Evolutionary conservation across 1,140 invertebrate species (phyloP).

Genomic region (Leucophenga varia): DNA sequence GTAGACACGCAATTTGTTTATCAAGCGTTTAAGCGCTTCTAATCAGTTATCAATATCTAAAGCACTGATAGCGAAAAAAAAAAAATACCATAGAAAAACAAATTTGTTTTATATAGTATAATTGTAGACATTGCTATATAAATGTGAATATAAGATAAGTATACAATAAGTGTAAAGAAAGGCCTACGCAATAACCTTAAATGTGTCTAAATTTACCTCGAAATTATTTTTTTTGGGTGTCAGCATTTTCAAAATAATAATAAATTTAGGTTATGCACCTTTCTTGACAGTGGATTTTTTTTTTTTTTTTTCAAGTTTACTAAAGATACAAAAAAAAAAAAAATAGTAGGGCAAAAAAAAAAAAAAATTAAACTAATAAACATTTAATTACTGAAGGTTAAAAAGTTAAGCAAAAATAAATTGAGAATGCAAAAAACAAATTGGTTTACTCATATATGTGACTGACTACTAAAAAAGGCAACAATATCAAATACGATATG

Average conservation of each 20-base stretch:
- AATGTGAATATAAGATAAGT: conserved; percentile 21
- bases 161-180: conserved; percentile 29
- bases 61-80: conserved; percentile 5
- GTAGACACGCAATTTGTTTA: no score
- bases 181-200: no score
- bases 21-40: background rate
- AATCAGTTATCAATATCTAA: conserved; percentile 31
- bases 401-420: conserved; percentile 33
- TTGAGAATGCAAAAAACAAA: conserved; percentile 15
- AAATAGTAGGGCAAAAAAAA: no score
- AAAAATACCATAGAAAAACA: background rate
- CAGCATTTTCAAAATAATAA: conserved; percentile 5
- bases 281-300: no score
- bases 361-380: no score
- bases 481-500: background rate
- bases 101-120: background rate
- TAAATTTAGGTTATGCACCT: no score
- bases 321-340: background rate
- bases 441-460: background rate
- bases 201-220: no score
- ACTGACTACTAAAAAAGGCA: conserved; percentile 1
- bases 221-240: no score
- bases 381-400: conserved; percentile 36
- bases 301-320: background rate
- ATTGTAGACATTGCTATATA: conserved; percentile 36